Conservation (phyloP, 2,888 invertebrate genomes). For the Clanis bilineata region DNA sequence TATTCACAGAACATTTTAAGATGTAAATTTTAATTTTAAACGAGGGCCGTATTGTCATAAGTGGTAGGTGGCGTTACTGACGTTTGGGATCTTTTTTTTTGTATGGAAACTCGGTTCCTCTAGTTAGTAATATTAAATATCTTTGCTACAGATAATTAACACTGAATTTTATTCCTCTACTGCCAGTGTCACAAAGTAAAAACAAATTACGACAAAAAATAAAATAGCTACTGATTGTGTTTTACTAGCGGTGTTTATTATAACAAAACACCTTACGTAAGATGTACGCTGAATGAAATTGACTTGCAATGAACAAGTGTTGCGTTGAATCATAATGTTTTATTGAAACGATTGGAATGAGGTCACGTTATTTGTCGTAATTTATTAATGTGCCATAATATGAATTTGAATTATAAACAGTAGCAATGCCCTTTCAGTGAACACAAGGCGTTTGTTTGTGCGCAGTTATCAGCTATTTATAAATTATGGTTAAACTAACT, state of each 20-base stretch:
- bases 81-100: too few species aligned
- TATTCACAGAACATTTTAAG: too few species aligned
- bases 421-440: conserved; percentile 15
- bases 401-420: conserved; percentile 18
- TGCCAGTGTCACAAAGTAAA: too few species aligned
- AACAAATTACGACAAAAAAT: too few species aligned
- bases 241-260: not conserved
- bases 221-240: not conserved
- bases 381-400: conserved; percentile 14
- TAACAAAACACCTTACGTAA: conserved; percentile 11
- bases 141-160: too few species aligned
- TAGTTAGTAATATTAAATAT: too few species aligned
- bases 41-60: too few species aligned
- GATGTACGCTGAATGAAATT: conserved; percentile 11
- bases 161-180: too few species aligned
- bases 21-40: too few species aligned
- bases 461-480: not conserved
- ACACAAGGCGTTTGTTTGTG: not conserved
- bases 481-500: not conserved
- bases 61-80: too few species aligned
- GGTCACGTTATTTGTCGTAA: conserved; percentile 16
- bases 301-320: conserved; percentile 15
- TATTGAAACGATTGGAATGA: conserved; percentile 20
- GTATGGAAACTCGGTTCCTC: too few species aligned
- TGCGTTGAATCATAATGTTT: conserved; percentile 18